Conservation (phyloP, 2,888 invertebrate species). For the Margaritifera margaritifera region DNA sequence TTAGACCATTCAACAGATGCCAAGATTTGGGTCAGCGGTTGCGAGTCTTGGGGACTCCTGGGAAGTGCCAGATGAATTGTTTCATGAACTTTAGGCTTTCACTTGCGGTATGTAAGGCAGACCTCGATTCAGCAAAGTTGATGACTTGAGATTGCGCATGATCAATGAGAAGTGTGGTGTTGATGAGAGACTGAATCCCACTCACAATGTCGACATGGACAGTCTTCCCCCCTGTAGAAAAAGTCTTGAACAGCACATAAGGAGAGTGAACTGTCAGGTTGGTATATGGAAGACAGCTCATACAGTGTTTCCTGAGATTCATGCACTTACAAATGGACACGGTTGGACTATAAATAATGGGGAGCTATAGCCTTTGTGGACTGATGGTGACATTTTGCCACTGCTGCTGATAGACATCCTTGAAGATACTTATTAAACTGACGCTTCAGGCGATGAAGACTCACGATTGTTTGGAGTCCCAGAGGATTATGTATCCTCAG, state of each 20-base stretch:
- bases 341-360: no score
- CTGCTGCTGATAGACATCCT: no score
- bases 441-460: no score
- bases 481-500: no score
- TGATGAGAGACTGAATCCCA: slow-evolving; percentile 1
- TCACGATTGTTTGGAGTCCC: no score
- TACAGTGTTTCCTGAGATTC: background rate
- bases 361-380: no score
- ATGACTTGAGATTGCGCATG: slow-evolving; percentile 10
- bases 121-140: slow-evolving; percentile 1
- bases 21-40: slow-evolving; percentile 6
- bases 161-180: slow-evolving; percentile 9
- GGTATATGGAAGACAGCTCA: slow-evolving; percentile 11
- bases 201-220: slow-evolving; percentile 16
- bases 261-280: slow-evolving; percentile 12
- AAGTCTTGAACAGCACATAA: slow-evolving; percentile 13
- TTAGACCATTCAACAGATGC: slow-evolving; percentile 6
- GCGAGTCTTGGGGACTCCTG: slow-evolving; percentile 10
- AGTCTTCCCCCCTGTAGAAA: slow-evolving; percentile 16
- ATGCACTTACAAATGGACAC: no score
- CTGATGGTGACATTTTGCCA: no score
- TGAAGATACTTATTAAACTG: no score
- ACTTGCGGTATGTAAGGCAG: slow-evolving; percentile 20
- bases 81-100: slow-evolving; percentile 15
- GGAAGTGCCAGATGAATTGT: slow-evolving; percentile 10